Percentiles rank a stretch among this genome's conserved stretches.
Conservation (phyloP, 2,113 vertebrate genomes). For the Raphicerus campestris region DNA sequence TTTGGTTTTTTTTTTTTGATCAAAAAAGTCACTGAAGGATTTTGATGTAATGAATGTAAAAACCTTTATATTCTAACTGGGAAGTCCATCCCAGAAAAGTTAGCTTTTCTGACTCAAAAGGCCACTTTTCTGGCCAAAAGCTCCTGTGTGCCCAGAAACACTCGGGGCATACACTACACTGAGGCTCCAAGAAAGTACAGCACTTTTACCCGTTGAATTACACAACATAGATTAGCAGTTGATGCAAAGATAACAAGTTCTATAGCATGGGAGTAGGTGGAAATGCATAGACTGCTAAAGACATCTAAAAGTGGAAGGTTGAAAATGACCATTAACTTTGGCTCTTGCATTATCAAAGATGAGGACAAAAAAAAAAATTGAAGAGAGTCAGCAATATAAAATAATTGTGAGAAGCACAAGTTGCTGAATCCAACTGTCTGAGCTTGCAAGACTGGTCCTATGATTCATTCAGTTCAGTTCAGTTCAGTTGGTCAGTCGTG, state of each 20-base stretch:
- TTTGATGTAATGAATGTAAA: not conserved
- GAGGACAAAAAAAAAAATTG: not conserved
- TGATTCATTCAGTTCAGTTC: not conserved
- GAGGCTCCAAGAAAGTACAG: not conserved
- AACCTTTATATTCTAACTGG: not conserved
- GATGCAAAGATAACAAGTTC: not conserved
- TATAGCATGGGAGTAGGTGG: not conserved
- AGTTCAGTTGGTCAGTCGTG: too few relatives aligned
- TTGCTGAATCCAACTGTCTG: not conserved
- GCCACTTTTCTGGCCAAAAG: conserved; percentile 3
- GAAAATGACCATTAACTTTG: not conserved
- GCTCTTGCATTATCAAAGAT: not conserved
- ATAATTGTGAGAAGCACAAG: not conserved
- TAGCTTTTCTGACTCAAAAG: conserved; percentile 24
- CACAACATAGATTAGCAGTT: not conserved
- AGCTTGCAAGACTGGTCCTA: not conserved
- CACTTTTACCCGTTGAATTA: not conserved
- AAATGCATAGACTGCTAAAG: not conserved
- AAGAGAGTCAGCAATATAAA: not conserved
- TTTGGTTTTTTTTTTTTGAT: conserved; percentile 53
- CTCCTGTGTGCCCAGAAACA: not conserved
- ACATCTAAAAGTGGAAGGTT: not conserved
- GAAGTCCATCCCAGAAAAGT: not conserved
- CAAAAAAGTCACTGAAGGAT: conserved; percentile 11
- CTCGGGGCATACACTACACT: not conserved